Percentiles rank a stretch among this genome's conserved stretches.
phyloP scores from a whole-genome alignment of 2,888 invertebrate species.

The Erannis defoliaria region DNA sequence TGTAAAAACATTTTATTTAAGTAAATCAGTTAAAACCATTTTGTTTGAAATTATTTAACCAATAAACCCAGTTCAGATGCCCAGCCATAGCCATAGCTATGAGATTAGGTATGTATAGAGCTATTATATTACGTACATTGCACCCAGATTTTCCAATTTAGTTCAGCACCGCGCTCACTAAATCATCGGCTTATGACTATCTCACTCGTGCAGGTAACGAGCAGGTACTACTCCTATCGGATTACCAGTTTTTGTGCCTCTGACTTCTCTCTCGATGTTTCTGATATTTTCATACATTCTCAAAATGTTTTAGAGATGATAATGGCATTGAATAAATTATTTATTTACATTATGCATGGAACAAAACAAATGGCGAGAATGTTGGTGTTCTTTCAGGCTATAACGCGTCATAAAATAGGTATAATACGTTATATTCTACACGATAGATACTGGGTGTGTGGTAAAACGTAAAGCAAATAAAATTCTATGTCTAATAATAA shows the following conservation, averaged over 20 bases:
- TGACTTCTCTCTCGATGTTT: constrained; percentile 1
- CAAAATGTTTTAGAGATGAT: background rate
- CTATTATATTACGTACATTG: constrained; percentile 23
- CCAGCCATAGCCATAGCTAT: background rate
- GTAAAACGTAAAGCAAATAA: too few species aligned
- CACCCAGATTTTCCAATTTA: constrained; percentile 38
- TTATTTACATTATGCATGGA: background rate
- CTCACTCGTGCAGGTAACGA: constrained; percentile 51
- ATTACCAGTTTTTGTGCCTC: constrained; percentile 26
- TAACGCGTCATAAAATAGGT: too few species aligned
- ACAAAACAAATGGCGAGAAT: too few species aligned
- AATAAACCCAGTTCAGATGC: too few species aligned
- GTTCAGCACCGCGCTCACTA: constrained; percentile 43
- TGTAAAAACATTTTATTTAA: too few species aligned
- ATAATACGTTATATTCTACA: too few species aligned
- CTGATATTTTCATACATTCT: constrained; percentile 5
- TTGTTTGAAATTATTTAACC: too few species aligned
- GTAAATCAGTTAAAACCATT: too few species aligned
- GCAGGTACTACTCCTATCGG: constrained; percentile 15
- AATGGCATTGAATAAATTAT: background rate
- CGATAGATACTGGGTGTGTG: too few species aligned
- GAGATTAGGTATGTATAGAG: too few species aligned
- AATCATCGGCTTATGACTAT: constrained; percentile 58
- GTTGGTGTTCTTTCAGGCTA: too few species aligned
- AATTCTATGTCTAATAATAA: too few species aligned